Evolutionary conservation across 2,888 invertebrate genomes (phyloP).

Genomic region (Rhagonycha lutea): DNA sequence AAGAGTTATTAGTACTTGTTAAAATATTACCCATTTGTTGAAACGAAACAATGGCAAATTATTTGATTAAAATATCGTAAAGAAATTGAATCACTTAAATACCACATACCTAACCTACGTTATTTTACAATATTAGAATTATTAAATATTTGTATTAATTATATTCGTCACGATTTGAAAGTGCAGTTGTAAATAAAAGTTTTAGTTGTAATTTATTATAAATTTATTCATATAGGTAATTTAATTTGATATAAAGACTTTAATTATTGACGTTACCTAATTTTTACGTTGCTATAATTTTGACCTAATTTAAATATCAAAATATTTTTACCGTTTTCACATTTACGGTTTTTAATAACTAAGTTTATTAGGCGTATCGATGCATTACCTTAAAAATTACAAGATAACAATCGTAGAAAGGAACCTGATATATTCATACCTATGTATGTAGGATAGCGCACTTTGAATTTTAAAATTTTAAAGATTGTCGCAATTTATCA

Average conservation of each 20-base stretch:
- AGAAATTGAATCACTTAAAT: not conserved
- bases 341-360: not conserved
- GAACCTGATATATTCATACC: not conserved
- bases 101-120: not conserved
- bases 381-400: not conserved
- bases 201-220: not conserved
- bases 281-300: not conserved
- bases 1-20: not conserved
- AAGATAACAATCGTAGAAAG: not conserved
- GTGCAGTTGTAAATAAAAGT: not conserved
- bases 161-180: not conserved
- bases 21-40: not conserved
- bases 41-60: not conserved
- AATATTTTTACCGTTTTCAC: not conserved
- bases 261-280: not conserved
- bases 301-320: not conserved
- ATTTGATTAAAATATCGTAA: not conserved
- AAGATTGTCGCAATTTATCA: too few relatives aligned
- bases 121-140: not conserved
- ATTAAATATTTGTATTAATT: not conserved
- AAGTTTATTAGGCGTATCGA: not conserved
- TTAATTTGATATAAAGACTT: not conserved
- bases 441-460: too few relatives aligned
- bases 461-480: too few relatives aligned
- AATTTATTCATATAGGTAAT: not conserved